phyloP scores from a whole-genome alignment of 2,888 invertebrate genomes.

The Andrena camellia region DNA sequence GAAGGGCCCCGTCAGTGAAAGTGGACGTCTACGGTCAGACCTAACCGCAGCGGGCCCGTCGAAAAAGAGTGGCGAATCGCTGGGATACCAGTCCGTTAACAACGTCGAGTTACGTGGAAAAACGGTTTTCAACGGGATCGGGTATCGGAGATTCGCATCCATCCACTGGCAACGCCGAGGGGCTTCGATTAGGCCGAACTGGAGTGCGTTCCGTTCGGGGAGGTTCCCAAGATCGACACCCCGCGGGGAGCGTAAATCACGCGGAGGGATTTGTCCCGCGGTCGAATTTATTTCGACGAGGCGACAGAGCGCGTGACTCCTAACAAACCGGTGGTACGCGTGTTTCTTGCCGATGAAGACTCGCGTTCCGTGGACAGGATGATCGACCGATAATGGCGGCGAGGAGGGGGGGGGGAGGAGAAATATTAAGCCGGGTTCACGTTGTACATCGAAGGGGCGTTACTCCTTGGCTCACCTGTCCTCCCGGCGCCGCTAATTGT shows the following conservation, averaged over 20 bases:
- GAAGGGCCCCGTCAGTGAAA: constrained; percentile 47
- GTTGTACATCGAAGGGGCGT: constrained; percentile 81
- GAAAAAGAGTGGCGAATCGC: constrained; percentile 27
- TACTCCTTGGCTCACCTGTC: constrained; percentile 81
- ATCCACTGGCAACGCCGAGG: neutral
- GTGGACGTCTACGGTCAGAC: constrained; percentile 32
- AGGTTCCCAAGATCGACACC: neutral
- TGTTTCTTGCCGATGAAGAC: constrained; percentile 53
- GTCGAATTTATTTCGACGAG: constrained; percentile 14
- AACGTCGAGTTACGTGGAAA: constrained; percentile 14
- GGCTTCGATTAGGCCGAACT: neutral
- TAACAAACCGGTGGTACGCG: constrained; percentile 36
- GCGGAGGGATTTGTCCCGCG: constrained; percentile 34
- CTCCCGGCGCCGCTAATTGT: constrained; percentile 77
- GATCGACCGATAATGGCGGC: constrained; percentile 73
- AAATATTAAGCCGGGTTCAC: constrained; percentile 73
- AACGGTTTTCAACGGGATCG: neutral
- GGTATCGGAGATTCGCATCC: neutral
- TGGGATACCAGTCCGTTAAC: neutral
- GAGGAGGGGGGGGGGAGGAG: constrained; percentile 62
- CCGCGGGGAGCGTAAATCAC: constrained; percentile 8
- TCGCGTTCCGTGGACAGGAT: constrained; percentile 62
- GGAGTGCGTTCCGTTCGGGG: neutral
- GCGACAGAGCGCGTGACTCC: constrained; percentile 34
- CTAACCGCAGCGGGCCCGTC: constrained; percentile 3